Evolutionary conservation across 2,888 invertebrate species (phyloP).

Genomic region (Odontocerum albicorne): DNA sequence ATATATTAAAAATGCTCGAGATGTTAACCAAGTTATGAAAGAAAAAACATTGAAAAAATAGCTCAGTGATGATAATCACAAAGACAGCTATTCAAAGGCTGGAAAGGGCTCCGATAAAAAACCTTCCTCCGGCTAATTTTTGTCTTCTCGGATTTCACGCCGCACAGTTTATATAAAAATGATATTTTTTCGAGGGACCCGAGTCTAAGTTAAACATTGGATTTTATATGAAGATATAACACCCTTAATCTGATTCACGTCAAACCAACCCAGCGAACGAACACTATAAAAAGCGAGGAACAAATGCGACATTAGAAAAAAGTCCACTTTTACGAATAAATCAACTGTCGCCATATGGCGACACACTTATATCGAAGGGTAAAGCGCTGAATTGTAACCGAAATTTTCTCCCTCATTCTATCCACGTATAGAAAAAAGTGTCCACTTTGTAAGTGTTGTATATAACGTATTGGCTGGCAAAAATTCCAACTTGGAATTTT

Average conservation of each 20-base stretch:
- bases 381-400: constrained; percentile 26
- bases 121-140: too few relatives aligned
- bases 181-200: too few relatives aligned
- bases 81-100: too few relatives aligned
- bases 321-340: constrained; percentile 34
- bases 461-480: constrained; percentile 12
- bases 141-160: neutral
- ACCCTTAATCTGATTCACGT: constrained; percentile 19
- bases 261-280: constrained; percentile 16
- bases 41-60: too few relatives aligned
- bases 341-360: constrained; percentile 35
- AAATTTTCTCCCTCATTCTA: constrained; percentile 15
- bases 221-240: constrained; percentile 17
- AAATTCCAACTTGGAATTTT: constrained; percentile 13
- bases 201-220: neutral
- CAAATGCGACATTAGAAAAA: constrained; percentile 34
- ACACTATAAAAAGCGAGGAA: constrained; percentile 27
- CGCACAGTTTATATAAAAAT: too few relatives aligned
- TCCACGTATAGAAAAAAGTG: constrained; percentile 12
- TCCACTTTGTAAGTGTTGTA: constrained; percentile 8
- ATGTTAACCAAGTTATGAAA: too few relatives aligned
- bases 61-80: too few relatives aligned
- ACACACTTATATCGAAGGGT: constrained; percentile 26
- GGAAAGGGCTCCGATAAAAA: constrained; percentile 1
- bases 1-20: too few relatives aligned